Evolutionary conservation across 2,888 invertebrate species (phyloP), one percentile per base, ranked within the genome.

Genomic region (Tromatobia lineatoria): DNA sequence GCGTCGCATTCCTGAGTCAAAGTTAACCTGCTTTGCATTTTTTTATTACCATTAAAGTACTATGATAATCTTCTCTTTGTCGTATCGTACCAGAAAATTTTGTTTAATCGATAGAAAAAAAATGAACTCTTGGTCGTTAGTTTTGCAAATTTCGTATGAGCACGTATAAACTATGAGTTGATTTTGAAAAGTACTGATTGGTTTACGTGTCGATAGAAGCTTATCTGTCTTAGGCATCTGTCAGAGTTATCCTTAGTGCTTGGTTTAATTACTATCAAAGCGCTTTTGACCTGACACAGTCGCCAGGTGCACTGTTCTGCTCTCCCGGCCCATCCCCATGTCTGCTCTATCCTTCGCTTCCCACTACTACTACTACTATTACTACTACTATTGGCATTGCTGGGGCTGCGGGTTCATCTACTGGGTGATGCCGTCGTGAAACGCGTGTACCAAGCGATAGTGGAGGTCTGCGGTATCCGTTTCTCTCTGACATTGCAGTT

Each of bases 401-500:
- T 29, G 45, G 38, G 13, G 29, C 64, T 45, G 47, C 71, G 59
- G 67, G 74, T 74, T 78, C 61, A 78, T 78, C 75, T 59, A 54
- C 64, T 75, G 64, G 64, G 34, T 18, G 61, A 64, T 70, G 59
- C 47, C 52, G 34, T 25, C 61, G 78, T 70, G 57, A 75, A 64
- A 57, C 64, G 82, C 70, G 70, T 83, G 74, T 79, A 82, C 64
- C 38, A 57, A 50, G 78, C 69, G 73, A 73, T 78, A 61, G 82
- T 74, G 74, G 47, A 82, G 64, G 42, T 71, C 70, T 73, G 74
- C 64, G 79, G 74, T 70, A 79, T 82, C 78, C 64, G 73, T 70
- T 83, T 70, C 70, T 23, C 73, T 74, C 50, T 50, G 52, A 77
- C 66, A 45, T 59, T n/a, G 64, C 11, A 45, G 73, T 42, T 61